Base-by-base conservation (phyloP, 2,888 invertebrate species). In the Lasioglossum malachurum region DNA sequence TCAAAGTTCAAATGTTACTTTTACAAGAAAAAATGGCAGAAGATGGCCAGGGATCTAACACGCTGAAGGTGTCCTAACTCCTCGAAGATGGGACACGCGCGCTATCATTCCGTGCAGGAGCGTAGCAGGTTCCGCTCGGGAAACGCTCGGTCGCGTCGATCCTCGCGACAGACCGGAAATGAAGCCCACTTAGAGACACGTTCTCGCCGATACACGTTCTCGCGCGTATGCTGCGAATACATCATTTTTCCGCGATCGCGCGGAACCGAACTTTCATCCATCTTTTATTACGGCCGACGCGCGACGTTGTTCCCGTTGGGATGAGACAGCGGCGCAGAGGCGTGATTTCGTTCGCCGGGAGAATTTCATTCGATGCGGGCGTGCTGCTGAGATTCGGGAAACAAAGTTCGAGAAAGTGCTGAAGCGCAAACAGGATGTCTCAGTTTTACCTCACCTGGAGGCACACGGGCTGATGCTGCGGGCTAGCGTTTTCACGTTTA, bases 401-500 rank as follows among this genome's bases (percentile, higher is more conserved):
- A 75, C 49, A 38, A 57, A 71, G 69, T 77, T 23, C 44, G 57
- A 8, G 4, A 10, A 46, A 46, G 23, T 64, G 41, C 5, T 12
- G 19, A 7, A 2, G n/a, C 19, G 2, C 8, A 64, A 49, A 19
- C 8, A 3, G 67, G 46, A n/a, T 31, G 16, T 31, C 27, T 35
- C 27, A 23, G 72, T 49, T 41, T 23, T 41, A 2, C 3, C 38
- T 19, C 38, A 35, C 23, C 38, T 23, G 35, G 64, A 14, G 64
- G 38, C 31, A 31, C 31, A 31, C 27, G 2, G 12, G 31, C n/a
- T 27, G 53, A 71, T 31, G 27, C 75, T n/a, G 69, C 16, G 12
- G 76, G 38, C n/a, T 44, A 82, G 38, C 49, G n/a, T 67, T n/a
- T 49, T 83, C 60, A 53, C 74, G 67, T 41, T 16, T 16, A 46